phyloP scores from a whole-genome alignment of 2,888 invertebrate species.

The Melitaea athalia region DNA sequence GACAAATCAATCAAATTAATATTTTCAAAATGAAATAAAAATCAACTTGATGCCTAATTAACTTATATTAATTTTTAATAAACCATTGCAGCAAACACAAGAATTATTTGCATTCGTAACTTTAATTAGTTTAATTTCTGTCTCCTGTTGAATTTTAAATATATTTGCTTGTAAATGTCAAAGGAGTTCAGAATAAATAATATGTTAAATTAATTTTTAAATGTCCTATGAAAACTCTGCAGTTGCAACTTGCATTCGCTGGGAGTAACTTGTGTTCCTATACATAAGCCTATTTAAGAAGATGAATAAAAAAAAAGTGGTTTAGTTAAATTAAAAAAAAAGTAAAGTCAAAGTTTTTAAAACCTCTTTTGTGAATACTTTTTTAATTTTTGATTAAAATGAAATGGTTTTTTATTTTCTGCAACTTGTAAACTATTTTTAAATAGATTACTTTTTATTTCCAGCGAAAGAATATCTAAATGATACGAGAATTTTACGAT shows the following conservation, averaged over 20 bases:
- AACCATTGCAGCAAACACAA: neutral
- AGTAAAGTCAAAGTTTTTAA: no score
- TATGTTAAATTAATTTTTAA: neutral
- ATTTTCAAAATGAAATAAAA: no score
- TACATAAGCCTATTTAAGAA: neutral
- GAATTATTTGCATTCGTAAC: neutral
- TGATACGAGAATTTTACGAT: slow-evolving; percentile 75
- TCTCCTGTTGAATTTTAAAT: neutral
- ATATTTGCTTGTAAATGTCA: neutral
- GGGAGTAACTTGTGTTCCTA: neutral
- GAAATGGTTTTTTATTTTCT: neutral
- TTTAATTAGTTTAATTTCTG: neutral
- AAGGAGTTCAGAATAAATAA: neutral
- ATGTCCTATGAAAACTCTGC: neutral
- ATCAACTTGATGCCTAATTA: no score
- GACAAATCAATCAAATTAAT: no score
- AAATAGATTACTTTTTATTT: slow-evolving; percentile 8
- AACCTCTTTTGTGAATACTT: neutral
- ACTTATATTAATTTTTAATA: neutral
- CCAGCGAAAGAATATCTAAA: slow-evolving; percentile 49
- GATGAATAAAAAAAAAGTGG: neutral
- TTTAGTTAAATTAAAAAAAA: no score
- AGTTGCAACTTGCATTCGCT: slow-evolving; percentile 1
- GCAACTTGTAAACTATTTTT: neutral
- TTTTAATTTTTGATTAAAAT: neutral